phyloP scores from a whole-genome alignment of 2,113 vertebrate species.

The Isichthys henryi region DNA sequence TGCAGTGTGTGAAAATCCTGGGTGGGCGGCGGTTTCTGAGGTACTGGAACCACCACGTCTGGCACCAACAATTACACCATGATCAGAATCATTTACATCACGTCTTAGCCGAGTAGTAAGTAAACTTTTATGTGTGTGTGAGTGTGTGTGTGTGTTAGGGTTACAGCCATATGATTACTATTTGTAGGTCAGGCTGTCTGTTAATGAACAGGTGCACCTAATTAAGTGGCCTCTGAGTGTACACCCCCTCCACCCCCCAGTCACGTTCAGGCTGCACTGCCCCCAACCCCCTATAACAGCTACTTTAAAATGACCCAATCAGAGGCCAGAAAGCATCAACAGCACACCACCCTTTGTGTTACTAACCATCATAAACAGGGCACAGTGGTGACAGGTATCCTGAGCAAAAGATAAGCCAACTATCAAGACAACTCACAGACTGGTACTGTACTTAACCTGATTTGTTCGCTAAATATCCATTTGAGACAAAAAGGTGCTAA shows the following conservation, averaged over 20 bases:
- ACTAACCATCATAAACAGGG: background rate
- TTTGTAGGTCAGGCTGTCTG: background rate
- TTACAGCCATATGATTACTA: background rate
- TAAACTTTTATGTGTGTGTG: background rate
- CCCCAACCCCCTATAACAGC: background rate
- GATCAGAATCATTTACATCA: background rate
- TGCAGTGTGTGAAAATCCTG: background rate
- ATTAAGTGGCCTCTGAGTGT: background rate
- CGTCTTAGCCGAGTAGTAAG: background rate
- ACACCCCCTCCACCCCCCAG: background rate
- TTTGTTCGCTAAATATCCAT: background rate
- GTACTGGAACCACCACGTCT: background rate
- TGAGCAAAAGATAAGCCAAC: background rate
- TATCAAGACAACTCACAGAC: background rate
- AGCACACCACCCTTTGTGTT: background rate
- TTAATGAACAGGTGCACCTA: background rate
- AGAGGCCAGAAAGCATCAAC: background rate
- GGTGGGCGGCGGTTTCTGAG: background rate
- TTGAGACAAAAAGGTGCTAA: background rate
- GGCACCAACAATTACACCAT: background rate
- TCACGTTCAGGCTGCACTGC: background rate
- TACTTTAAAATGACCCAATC: background rate
- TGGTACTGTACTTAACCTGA: background rate
- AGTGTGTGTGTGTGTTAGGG: background rate
- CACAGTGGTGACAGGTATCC: background rate